Conservation (phyloP, 2,888 invertebrate genomes). For the Coelogynopora nodosa region DNA sequence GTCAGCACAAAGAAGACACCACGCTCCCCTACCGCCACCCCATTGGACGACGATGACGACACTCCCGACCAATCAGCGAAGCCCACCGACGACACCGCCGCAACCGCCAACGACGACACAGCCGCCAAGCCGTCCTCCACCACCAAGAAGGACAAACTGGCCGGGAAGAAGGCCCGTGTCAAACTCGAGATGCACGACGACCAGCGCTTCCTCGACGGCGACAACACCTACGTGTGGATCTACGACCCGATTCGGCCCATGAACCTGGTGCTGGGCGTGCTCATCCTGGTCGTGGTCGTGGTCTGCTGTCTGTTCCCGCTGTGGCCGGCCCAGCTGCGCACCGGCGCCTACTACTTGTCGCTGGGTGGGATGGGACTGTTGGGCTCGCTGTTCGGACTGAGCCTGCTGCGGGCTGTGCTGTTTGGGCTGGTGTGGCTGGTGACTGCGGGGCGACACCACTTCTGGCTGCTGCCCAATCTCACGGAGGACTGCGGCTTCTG, state of each 20-base stretch:
- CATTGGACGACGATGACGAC: slow-evolving; percentile 64
- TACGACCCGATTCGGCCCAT: slow-evolving; percentile 83
- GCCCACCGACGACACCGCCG: slow-evolving; percentile 5
- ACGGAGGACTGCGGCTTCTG: slow-evolving; percentile 98
- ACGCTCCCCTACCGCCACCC: neutral
- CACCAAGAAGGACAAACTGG: slow-evolving; percentile 62
- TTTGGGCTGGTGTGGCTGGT: slow-evolving; percentile 85
- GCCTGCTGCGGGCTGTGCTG: slow-evolving; percentile 80
- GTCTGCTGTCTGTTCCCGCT: slow-evolving; percentile 95
- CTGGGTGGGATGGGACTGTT: slow-evolving; percentile 90
- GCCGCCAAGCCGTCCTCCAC: slow-evolving; percentile 51
- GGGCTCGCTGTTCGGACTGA: slow-evolving; percentile 83
- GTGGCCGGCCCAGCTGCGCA: slow-evolving; percentile 83
- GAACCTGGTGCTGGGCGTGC: slow-evolving; percentile 78
- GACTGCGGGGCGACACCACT: slow-evolving; percentile 81
- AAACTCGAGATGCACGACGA: slow-evolving; percentile 94
- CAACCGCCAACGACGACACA: slow-evolving; percentile 60
- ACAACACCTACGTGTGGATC: slow-evolving; percentile 81
- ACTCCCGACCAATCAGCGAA: slow-evolving; percentile 30
- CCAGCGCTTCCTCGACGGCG: slow-evolving; percentile 64
- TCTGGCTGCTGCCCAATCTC: slow-evolving; percentile 97
- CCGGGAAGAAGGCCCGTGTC: slow-evolving; percentile 79
- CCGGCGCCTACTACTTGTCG: slow-evolving; percentile 89
- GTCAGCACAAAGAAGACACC: no score
- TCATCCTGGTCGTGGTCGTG: slow-evolving; percentile 81